These are phyloP conservation scores for Hirundo rustica DNA, from an alignment of 2,797 vertebrate species.

Conservation along the genomic window DNA sequence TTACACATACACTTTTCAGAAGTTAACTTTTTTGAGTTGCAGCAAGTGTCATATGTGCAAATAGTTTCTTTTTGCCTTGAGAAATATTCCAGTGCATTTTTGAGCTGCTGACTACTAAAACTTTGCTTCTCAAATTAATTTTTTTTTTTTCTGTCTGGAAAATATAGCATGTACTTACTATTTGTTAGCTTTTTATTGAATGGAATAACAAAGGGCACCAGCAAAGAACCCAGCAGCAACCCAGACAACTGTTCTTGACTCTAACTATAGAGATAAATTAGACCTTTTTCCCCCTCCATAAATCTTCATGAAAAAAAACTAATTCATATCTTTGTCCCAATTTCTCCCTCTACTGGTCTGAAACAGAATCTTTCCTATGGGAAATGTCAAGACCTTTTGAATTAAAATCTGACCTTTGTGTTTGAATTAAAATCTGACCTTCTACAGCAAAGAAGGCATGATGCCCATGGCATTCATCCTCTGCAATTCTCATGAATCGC, in stretches of 20 bases:
- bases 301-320: neutral
- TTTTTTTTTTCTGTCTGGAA: neutral
- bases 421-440: slow-evolving; percentile 16
- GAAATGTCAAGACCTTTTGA: neutral
- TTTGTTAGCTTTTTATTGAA: neutral
- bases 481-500: neutral
- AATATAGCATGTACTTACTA: neutral
- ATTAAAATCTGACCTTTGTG: slow-evolving; percentile 21
- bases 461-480: neutral
- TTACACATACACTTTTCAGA: neutral
- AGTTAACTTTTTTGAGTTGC: neutral
- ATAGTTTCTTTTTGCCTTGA: neutral
- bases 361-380: neutral
- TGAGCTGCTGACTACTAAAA: neutral
- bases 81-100: neutral
- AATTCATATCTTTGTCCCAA: neutral
- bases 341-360: slow-evolving; percentile 35
- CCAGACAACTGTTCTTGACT: neutral
- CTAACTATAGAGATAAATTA: neutral
- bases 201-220: neutral
- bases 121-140: neutral
- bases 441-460: neutral
- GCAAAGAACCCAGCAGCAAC: neutral
- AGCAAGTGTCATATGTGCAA: neutral
- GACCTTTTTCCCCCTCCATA: neutral